phyloP scores from a whole-genome alignment of 2,888 invertebrate species.

The Drosophila anomalipes region DNA sequence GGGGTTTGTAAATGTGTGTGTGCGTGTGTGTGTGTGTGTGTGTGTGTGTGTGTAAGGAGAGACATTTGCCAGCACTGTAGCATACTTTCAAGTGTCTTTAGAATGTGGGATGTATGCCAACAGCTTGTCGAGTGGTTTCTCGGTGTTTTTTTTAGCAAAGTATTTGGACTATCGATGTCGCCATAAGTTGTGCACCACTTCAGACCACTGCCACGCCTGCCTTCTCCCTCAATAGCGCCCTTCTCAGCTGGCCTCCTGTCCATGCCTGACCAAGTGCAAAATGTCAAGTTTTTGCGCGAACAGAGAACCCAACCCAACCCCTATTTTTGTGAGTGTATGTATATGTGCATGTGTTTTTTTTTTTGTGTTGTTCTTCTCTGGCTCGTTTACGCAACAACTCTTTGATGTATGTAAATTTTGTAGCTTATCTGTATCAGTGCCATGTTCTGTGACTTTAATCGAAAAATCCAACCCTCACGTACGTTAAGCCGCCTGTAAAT shows the following conservation, averaged over 20 bases:
- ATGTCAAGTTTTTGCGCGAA: slow-evolving; percentile 68
- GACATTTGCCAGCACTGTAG: slow-evolving; percentile 73
- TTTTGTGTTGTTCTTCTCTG: slow-evolving; percentile 15
- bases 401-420: slow-evolving; percentile 73
- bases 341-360: slow-evolving; percentile 13
- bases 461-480: slow-evolving; percentile 67
- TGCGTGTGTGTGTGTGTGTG: slow-evolving; percentile 3
- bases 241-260: slow-evolving; percentile 34
- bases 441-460: slow-evolving; percentile 62
- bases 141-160: slow-evolving; percentile 53
- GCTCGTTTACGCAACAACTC: slow-evolving; percentile 50
- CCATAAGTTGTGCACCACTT: slow-evolving; percentile 78
- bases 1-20: slow-evolving; percentile 18
- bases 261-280: slow-evolving; percentile 78
- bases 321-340: slow-evolving; percentile 11
- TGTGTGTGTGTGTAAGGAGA: slow-evolving; percentile 24
- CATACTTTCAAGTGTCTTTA: slow-evolving; percentile 77
- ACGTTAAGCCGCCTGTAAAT: slow-evolving; percentile 63
- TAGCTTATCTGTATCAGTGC: slow-evolving; percentile 68
- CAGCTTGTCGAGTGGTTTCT: slow-evolving; percentile 83
- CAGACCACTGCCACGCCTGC: slow-evolving; percentile 42
- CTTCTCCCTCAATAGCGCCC: slow-evolving; percentile 9
- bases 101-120: slow-evolving; percentile 76
- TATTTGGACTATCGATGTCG: slow-evolving; percentile 81
- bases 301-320: slow-evolving; percentile 2